phyloP scores from a whole-genome alignment of 2,113 vertebrate species.

The Muntiacus muntjak region DNA sequence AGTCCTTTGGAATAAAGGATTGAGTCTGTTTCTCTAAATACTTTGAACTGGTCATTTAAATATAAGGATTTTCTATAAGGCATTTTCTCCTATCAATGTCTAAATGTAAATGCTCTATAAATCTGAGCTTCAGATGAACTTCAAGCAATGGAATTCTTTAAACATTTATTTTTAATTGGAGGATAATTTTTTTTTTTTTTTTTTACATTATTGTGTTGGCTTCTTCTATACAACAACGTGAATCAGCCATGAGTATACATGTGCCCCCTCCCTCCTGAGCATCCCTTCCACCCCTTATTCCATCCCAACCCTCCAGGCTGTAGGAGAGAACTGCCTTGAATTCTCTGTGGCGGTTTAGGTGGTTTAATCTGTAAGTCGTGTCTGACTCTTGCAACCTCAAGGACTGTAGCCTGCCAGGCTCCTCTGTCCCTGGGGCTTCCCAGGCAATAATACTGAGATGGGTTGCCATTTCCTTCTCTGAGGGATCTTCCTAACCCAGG shows the following conservation, averaged over 20 bases:
- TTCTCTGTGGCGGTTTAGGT: neutral
- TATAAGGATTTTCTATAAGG: neutral
- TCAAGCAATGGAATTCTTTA: neutral
- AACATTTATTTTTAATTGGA: neutral
- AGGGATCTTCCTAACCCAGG: neutral
- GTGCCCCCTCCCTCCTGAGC: neutral
- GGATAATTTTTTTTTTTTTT: neutral
- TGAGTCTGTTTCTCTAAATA: neutral
- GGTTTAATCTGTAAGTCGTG: neutral
- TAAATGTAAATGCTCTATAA: neutral
- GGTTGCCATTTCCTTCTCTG: neutral
- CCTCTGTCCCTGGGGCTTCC: neutral
- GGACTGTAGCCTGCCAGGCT: neutral
- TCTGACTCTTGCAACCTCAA: neutral
- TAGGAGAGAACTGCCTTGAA: neutral
- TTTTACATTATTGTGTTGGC: neutral
- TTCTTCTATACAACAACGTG: neutral
- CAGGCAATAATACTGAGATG: neutral
- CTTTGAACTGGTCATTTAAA: neutral
- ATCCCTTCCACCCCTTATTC: neutral
- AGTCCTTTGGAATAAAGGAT: neutral
- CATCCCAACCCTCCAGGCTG: neutral
- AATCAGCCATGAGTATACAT: neutral
- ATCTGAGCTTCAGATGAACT: neutral
- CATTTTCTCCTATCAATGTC: neutral